These are phyloP conservation scores for Pristionchus japonicus DNA, from an alignment of 2,888 invertebrate genomes.

Conservation along the genomic window DNA sequence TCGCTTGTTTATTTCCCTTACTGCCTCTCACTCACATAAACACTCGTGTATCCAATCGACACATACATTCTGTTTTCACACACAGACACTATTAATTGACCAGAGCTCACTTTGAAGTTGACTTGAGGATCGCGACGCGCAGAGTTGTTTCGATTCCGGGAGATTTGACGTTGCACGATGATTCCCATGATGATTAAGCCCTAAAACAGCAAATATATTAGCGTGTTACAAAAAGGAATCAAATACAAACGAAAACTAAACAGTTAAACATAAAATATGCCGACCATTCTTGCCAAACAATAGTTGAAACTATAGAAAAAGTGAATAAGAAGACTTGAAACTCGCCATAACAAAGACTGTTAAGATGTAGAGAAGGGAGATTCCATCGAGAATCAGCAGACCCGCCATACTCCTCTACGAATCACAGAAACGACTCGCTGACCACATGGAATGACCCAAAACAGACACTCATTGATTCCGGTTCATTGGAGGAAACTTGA, in stretches of 20 bases:
- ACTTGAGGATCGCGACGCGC: constrained; percentile 64
- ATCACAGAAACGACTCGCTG: constrained; percentile 3
- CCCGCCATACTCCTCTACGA: neutral
- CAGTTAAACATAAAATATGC: too few relatives aligned
- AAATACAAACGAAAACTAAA: neutral
- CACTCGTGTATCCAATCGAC: constrained; percentile 12
- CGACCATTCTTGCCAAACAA: neutral
- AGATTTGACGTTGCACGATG: constrained; percentile 66
- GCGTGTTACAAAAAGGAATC: neutral
- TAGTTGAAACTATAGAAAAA: neutral
- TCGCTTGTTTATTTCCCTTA: constrained; percentile 15
- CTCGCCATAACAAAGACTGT: constrained; percentile 37
- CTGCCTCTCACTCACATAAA: neutral
- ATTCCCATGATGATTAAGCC: constrained; percentile 58
- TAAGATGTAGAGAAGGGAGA: constrained; percentile 37
- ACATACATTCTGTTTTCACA: neutral
- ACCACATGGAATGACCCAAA: constrained; percentile 27
- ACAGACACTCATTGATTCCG: neutral
- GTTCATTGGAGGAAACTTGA: constrained; percentile 4
- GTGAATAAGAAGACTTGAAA: neutral
- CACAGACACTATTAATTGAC: neutral
- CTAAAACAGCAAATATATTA: constrained; percentile 49
- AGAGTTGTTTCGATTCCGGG: constrained; percentile 67
- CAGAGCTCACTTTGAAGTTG: constrained; percentile 54
- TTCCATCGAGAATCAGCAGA: constrained; percentile 39